A percentile compares a stretch with the other conserved stretches of the same genome.
phyloP scores from a whole-genome alignment of 2,797 vertebrate genomes.

The Sebastes vulpes region DNA sequence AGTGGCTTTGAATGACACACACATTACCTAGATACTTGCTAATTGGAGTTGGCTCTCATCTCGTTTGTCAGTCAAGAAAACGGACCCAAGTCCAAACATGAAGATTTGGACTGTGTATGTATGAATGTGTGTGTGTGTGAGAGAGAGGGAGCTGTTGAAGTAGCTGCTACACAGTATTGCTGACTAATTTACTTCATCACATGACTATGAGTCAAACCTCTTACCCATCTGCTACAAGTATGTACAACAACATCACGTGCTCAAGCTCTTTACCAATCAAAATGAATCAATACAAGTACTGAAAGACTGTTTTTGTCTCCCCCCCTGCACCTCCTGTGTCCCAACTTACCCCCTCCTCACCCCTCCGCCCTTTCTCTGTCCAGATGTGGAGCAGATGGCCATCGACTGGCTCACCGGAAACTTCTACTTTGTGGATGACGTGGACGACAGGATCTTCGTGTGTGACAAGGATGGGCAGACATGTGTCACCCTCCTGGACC shows the following conservation, averaged over 20 bases:
- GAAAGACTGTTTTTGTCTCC: slow-evolving; percentile 2
- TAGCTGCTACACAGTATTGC: slow-evolving; percentile 12
- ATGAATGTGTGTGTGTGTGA: neutral
- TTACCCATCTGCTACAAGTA: slow-evolving; percentile 35
- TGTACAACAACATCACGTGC: slow-evolving; percentile 21
- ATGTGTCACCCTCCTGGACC: slow-evolving; percentile 95
- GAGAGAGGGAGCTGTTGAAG: neutral
- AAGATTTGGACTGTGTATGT: slow-evolving; percentile 3
- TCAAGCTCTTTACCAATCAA: neutral
- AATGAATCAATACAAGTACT: neutral
- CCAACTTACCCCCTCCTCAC: neutral
- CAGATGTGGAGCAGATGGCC: slow-evolving; percentile 98
- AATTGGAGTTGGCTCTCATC: slow-evolving; percentile 30
- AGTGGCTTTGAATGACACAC: slow-evolving; percentile 36
- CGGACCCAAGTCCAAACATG: neutral
- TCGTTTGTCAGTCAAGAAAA: slow-evolving; percentile 32
- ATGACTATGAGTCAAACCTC: slow-evolving; percentile 44
- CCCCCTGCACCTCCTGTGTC: neutral
- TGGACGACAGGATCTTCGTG: slow-evolving; percentile 96
- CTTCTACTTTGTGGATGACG: slow-evolving; percentile 98
- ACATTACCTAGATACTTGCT: slow-evolving; percentile 7
- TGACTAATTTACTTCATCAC: slow-evolving; percentile 41
- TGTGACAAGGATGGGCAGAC: slow-evolving; percentile 94
- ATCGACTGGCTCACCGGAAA: slow-evolving; percentile 98
- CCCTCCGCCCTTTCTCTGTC: slow-evolving; percentile 7